phyloP scores from a whole-genome alignment of 2,797 vertebrate genomes.

The Eidolon dupreanum region DNA sequence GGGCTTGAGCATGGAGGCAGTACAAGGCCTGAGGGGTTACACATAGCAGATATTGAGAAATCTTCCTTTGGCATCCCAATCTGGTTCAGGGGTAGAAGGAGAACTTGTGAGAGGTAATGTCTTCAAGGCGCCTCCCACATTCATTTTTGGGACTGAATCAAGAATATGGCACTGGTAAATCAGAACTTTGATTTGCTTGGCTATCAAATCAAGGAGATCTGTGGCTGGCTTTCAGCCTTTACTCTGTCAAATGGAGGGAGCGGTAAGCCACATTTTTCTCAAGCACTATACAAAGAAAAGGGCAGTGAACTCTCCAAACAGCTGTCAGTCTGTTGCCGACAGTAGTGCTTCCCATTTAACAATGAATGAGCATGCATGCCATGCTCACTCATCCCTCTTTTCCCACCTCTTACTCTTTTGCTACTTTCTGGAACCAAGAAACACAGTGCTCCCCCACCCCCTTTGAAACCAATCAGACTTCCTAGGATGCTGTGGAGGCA shows the following conservation, averaged over 20 bases:
- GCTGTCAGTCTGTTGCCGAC: too few relatives aligned
- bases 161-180: not conserved
- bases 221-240: not conserved
- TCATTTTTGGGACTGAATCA: not conserved
- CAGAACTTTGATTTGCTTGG: not conserved
- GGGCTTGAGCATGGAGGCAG: not conserved
- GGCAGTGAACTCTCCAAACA: not conserved
- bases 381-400: not conserved
- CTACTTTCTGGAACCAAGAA: conserved; percentile 19
- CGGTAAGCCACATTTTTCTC: conserved; percentile 24
- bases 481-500: not conserved
- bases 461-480: not conserved
- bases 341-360: not conserved
- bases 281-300: not conserved
- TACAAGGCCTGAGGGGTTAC: not conserved
- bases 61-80: not conserved
- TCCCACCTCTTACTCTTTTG: not conserved
- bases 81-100: not conserved
- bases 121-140: not conserved
- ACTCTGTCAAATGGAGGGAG: not conserved
- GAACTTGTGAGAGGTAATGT: not conserved
- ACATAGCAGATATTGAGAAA: not conserved
- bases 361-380: not conserved
- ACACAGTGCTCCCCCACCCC: not conserved
- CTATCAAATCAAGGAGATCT: not conserved